Percentiles rank a stretch among this genome's conserved stretches.
Evolutionary conservation across 2,113 vertebrate genomes (phyloP).

Genomic region (Epinephelus moara): DNA sequence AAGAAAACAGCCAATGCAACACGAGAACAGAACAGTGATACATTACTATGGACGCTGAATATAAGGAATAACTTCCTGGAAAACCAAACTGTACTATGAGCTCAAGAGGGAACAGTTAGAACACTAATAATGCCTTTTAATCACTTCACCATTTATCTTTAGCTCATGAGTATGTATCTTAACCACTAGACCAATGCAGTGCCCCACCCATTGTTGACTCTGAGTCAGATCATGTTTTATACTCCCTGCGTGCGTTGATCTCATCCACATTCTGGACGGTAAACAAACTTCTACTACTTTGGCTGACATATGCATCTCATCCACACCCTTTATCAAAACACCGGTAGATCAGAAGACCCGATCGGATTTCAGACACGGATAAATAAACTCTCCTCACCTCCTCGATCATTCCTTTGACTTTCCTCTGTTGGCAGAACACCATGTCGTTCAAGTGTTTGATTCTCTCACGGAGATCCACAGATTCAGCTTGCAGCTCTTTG

Average conservation of each 20-base stretch:
- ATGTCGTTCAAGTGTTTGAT: conserved; percentile 98
- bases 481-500: conserved; percentile 88
- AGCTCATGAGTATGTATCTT: not conserved
- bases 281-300: not conserved
- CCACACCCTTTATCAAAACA: conserved; percentile 30
- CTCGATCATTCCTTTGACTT: conserved; percentile 98
- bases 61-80: not conserved
- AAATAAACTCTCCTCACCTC: conserved; percentile 87
- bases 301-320: not conserved
- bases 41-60: not conserved
- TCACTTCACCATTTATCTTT: not conserved
- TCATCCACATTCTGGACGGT: not conserved
- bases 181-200: not conserved
- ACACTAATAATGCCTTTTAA: not conserved
- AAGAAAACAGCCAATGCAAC: not conserved
- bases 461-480: conserved; percentile 89
- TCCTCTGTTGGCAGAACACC: conserved; percentile 98
- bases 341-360: not conserved
- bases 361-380: not conserved
- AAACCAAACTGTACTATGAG: not conserved
- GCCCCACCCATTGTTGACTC: not conserved
- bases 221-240: not conserved
- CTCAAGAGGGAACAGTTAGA: not conserved
- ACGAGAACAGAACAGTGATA: not conserved
- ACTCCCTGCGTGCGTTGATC: not conserved